These are phyloP conservation scores for Centruroides sculpturatus DNA, from an alignment of 1,140 invertebrate genomes.

Conservation along the genomic window DNA sequence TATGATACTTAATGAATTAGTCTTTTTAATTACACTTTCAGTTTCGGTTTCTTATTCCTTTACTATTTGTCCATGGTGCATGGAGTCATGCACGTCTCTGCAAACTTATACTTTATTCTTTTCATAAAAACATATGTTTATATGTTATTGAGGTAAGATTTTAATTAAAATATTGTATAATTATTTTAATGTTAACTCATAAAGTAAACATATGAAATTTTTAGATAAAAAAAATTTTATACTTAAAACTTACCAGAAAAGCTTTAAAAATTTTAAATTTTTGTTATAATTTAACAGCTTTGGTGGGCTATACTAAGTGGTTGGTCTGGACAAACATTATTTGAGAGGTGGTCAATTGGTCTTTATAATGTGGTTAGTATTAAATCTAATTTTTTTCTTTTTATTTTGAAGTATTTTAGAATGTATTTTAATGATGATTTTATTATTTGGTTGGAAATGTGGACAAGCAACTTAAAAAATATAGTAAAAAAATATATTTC, in stretches of 20 bases:
- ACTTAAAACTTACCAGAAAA: no score
- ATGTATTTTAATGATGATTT: no score
- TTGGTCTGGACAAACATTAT: constrained; percentile 96
- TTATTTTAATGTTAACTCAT: no score
- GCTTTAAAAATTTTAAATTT: not conserved
- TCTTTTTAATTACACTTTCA: constrained; percentile 32
- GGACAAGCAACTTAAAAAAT: no score
- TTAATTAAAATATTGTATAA: no score
- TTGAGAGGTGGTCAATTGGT: constrained; percentile 96
- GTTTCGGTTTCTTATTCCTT: constrained; percentile 75
- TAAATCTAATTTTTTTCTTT: not conserved
- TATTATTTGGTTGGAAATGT: no score
- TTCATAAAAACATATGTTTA: constrained; percentile 98
- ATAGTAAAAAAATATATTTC: no score
- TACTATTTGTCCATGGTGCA: constrained; percentile 93
- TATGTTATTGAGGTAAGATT: constrained; percentile 76
- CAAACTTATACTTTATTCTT: constrained; percentile 97
- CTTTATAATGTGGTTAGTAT: constrained; percentile 79
- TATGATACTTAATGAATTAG: not conserved
- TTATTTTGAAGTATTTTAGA: not conserved
- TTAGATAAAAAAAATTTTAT: no score
- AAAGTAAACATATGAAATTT: no score
- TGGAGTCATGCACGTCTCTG: constrained; percentile 97
- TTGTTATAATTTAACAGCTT: constrained; percentile 33
- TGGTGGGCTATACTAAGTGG: constrained; percentile 98